These are phyloP conservation scores for Caenorhabditis drosophilae DNA, from an alignment of 2,888 invertebrate species.

Conservation along the genomic window DNA sequence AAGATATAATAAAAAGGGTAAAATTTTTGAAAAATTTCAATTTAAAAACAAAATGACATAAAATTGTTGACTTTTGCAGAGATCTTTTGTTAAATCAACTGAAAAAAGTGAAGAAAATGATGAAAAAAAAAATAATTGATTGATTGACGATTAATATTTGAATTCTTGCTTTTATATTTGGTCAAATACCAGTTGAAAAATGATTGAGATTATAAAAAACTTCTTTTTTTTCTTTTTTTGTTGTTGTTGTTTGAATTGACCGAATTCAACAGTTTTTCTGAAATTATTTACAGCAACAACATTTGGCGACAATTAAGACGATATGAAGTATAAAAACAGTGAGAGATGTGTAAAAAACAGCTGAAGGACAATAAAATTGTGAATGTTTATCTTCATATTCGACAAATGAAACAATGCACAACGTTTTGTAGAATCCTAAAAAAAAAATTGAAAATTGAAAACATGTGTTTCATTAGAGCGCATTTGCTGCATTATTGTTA, in stretches of 20 bases:
- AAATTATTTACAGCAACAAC: slow-evolving; percentile 57
- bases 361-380: slow-evolving; percentile 45
- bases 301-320: slow-evolving; percentile 49
- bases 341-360: slow-evolving; percentile 50
- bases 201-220: no score
- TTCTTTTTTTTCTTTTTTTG: no score
- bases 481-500: not conserved
- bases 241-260: no score
- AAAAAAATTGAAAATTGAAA: not conserved
- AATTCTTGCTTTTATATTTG: no score
- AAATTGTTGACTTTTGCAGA: not conserved
- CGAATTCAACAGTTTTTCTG: no score
- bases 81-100: no score
- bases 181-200: no score
- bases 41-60: no score
- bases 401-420: slow-evolving; percentile 47
- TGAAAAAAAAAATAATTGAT: no score
- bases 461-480: not conserved
- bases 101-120: no score
- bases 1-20: slow-evolving; percentile 10
- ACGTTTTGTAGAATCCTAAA: slow-evolving; percentile 52
- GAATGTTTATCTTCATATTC: slow-evolving; percentile 41
- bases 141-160: no score
- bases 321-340: slow-evolving; percentile 50
- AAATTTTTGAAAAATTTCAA: not conserved